Base-by-base conservation (phyloP, 2,888 invertebrate genomes). In the Clunio marinus region DNA sequence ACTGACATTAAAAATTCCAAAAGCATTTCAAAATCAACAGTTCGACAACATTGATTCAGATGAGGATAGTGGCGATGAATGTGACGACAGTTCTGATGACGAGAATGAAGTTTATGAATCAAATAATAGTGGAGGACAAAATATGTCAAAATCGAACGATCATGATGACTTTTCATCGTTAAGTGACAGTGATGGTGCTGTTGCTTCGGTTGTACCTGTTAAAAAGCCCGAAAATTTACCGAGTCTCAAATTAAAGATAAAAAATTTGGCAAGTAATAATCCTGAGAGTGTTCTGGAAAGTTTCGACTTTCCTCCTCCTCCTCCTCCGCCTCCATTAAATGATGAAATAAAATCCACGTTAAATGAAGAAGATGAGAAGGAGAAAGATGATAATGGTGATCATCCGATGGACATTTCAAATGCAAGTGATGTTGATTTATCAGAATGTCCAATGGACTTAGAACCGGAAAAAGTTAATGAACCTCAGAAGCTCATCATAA, bases 1-100 rank as follows among this genome's bases (percentile, higher is more conserved):
- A 77, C 79, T 88, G 68, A 88, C 87, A 71, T 80, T 88, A 24
- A 84, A 87, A 76, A 82, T 85, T 72, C 84, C 85, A 57, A 85
- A 84, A 75, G 83, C 84, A 73, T 83, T 83, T 71, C 78, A 69
- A 60, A 25, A 58, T 27, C 60, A 71, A n/a, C 70, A 71, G 10
- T 67, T 70, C 28, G 77, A 77, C 70, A 77, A 76, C n/a, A 78
- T 75, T 51, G 71, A 71, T 22, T 77, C 77, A 22, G 76, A 77
- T 4, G 75, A 76, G 0, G 78, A 78, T 27, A 76, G 75, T 60
- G 77, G 76, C 15, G 77, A 76, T 2, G 75, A 76, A n/a, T 70
- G 70, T 20, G 59, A 51, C 13, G 32, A n/a, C 22, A 35, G n/a
- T 1, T 70, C 70, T 2, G 70, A 71, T 4, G 65, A 55, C 13